phyloP scores from a whole-genome alignment of 2,888 invertebrate genomes.

The Melanostoma mellinum region DNA sequence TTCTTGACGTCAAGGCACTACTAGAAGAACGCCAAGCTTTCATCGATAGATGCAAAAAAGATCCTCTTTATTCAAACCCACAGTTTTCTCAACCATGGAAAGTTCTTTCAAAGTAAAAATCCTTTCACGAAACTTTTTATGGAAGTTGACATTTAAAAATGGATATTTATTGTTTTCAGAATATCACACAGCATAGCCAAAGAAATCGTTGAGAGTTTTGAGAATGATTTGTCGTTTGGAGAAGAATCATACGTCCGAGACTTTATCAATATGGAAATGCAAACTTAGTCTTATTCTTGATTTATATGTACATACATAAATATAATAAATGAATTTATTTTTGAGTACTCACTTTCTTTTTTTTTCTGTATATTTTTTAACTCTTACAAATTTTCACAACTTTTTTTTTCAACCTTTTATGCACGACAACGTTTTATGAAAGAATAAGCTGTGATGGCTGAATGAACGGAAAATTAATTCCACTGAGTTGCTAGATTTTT shows the following conservation, averaged over 20 bases:
- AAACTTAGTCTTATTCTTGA: slow-evolving; percentile 47
- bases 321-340: background rate
- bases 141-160: no score
- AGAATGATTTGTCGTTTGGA: slow-evolving; percentile 74
- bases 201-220: slow-evolving; percentile 73
- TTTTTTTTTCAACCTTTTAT: background rate
- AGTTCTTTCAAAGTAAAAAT: slow-evolving; percentile 66
- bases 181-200: slow-evolving; percentile 73
- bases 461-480: slow-evolving; percentile 8
- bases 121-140: background rate
- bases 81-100: slow-evolving; percentile 73
- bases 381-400: background rate
- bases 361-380: slow-evolving; percentile 19
- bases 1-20: slow-evolving; percentile 22
- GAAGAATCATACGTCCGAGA: slow-evolving; percentile 76
- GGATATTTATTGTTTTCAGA: slow-evolving; percentile 64
- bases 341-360: slow-evolving; percentile 43
- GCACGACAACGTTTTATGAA: slow-evolving; percentile 6
- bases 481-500: slow-evolving; percentile 14
- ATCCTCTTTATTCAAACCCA: slow-evolving; percentile 72
- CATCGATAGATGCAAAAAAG: slow-evolving; percentile 52
- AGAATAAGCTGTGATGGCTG: background rate
- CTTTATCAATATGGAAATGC: slow-evolving; percentile 75
- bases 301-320: background rate
- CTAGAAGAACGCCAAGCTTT: slow-evolving; percentile 49